Evolutionary conservation across 2,797 vertebrate species (phyloP).

Genomic region (Menidia menidia): DNA sequence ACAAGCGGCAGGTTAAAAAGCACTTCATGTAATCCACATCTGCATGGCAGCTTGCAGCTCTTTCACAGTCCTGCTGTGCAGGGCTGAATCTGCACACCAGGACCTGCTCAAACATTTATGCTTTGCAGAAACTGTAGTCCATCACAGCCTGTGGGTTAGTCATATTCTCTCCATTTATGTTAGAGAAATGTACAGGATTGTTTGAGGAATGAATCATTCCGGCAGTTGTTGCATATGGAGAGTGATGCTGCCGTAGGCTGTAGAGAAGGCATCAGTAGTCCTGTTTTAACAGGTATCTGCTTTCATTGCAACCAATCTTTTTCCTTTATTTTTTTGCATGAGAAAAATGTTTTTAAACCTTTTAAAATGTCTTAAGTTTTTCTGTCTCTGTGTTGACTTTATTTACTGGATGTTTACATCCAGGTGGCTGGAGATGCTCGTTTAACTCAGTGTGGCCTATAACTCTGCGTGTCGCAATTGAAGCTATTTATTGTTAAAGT

Average conservation of each 20-base stretch:
- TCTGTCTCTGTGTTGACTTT: neutral
- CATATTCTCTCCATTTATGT: neutral
- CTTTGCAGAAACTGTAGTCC: neutral
- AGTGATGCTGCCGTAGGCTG: neutral
- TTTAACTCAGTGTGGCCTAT: constrained; percentile 37
- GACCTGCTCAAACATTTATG: neutral
- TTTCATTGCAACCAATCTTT: neutral
- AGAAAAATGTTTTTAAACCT: neutral
- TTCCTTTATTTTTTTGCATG: neutral
- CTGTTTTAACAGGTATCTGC: neutral
- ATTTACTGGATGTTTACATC: constrained; percentile 29
- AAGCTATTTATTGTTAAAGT: constrained; percentile 29
- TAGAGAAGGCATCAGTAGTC: neutral
- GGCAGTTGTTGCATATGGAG: neutral
- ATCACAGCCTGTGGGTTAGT: neutral
- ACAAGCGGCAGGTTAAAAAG: constrained; percentile 1
- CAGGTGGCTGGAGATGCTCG: constrained; percentile 13
- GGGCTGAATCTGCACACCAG: neutral
- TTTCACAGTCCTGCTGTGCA: constrained; percentile 9
- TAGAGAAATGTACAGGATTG: neutral
- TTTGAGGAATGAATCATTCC: neutral
- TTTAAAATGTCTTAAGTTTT: neutral
- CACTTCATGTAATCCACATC: neutral
- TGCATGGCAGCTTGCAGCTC: constrained; percentile 1
- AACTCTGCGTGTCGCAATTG: constrained; percentile 29